These are phyloP conservation scores for Chrysemys picta DNA, from an alignment of 2,113 vertebrate species.

Conservation along the genomic window DNA sequence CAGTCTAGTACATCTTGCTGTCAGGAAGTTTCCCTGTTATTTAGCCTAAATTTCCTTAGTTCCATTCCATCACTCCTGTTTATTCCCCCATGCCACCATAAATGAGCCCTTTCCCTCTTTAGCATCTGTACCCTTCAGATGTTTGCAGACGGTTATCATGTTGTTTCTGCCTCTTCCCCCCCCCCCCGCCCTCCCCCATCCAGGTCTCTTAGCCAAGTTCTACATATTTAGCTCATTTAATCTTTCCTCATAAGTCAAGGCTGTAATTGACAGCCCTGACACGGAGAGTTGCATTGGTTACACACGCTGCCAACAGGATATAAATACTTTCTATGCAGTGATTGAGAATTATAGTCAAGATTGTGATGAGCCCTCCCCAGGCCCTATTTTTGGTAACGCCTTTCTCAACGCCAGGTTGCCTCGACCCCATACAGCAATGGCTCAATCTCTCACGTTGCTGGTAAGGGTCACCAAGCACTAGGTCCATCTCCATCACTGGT, in stretches of 20 bases:
- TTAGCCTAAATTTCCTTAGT: constrained; percentile 4
- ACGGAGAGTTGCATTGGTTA: constrained; percentile 67
- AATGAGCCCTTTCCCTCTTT: constrained; percentile 67
- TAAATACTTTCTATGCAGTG: constrained; percentile 69
- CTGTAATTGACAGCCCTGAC: constrained; percentile 75
- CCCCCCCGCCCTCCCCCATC: constrained; percentile 54
- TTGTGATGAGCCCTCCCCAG: not conserved
- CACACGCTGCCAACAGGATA: constrained; percentile 74
- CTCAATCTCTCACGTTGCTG: not conserved
- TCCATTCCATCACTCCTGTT: constrained; percentile 47
- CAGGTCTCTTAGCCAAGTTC: constrained; percentile 67
- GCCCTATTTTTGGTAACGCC: not conserved
- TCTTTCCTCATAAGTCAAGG: constrained; percentile 73
- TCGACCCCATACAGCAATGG: not conserved
- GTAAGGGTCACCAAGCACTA: not conserved
- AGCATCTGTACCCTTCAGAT: constrained; percentile 70
- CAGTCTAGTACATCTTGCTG: not conserved
- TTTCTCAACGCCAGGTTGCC: not conserved
- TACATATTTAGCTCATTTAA: constrained; percentile 77
- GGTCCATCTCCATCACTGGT: not conserved
- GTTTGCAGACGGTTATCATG: constrained; percentile 69
- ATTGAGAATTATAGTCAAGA: constrained; percentile 61
- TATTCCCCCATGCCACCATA: constrained; percentile 55
- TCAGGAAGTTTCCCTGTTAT: constrained; percentile 11
- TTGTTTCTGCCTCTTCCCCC: constrained; percentile 53